Evolutionary conservation across 1,140 invertebrate genomes (phyloP), one percentile per base, ranked within the genome.

Genomic region (Brachionus asplanchnoidis): DNA sequence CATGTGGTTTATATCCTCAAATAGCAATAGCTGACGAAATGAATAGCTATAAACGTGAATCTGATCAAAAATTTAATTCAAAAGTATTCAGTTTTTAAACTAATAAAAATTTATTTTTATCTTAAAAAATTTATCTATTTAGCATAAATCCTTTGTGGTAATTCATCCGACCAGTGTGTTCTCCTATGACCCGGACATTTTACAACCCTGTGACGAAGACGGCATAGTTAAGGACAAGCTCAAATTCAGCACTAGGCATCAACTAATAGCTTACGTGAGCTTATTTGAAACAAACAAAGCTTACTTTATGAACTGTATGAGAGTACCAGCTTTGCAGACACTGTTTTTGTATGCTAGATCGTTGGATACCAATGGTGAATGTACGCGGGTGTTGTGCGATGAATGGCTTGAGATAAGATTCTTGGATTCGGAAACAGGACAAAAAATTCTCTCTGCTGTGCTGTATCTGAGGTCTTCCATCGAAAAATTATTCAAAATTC

Each of bases 241-340:
- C 3, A 84, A 86, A 77, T 88, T 96, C 11, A 96, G 95, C 85
- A 90, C 92, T 3, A 93, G 94, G 87, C 96, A 98, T 91, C 95
- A 97, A 89, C 86, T 99, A 50, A 89, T 99, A 8, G 92, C 93
- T 84, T 98, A 95, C 90, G 92, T 97, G 93, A 95, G 95, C 3
- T 91, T 98, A 12, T 89, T 98, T 84, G 96, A 98, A 90, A 98
- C 96, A 0, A 97, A 94, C 40, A 98, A 98, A 89, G 95, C 95
- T 0, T 98, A 97, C 89, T 91, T 98, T 85, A 94, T 97, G 85
- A 97, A 96, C 88, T 94, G 93, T 5, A 92, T 97, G 88, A 90
- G 95, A 85, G 94, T 97, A 91, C 95, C 96, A 66, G 95, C 94
- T 0, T 93, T 95, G 5, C 96, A 97, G 89, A 94, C 94, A 0